These are phyloP conservation scores for Synergus japonicus DNA, from an alignment of 2,888 invertebrate species.

Conservation along the genomic window DNA sequence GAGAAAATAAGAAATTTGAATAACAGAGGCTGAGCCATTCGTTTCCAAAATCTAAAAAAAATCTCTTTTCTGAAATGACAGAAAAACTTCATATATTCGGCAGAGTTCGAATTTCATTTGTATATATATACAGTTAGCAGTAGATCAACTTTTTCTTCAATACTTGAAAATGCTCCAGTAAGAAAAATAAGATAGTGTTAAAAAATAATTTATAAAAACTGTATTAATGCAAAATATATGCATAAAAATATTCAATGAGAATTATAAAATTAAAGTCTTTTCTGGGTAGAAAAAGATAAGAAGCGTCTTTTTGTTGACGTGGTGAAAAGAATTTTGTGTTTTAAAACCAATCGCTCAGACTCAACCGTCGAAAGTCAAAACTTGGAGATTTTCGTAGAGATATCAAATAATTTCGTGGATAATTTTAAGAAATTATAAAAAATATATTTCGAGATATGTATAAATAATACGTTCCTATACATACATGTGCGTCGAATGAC, in stretches of 20 bases:
- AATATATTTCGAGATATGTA: neutral
- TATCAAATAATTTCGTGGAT: neutral
- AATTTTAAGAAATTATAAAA: neutral
- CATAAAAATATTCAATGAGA: neutral
- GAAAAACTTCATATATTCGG: neutral
- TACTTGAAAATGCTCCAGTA: neutral
- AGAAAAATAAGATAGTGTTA: neutral
- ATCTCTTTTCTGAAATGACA: neutral
- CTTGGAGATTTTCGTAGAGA: neutral
- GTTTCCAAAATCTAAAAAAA: too few relatives aligned
- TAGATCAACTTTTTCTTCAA: neutral
- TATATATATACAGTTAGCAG: neutral
- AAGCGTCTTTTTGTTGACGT: neutral
- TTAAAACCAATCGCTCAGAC: neutral
- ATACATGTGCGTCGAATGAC: neutral
- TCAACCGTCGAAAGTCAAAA: neutral
- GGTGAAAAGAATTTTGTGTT: neutral
- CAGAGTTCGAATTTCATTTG: constrained; percentile 1
- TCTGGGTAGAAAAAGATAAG: neutral
- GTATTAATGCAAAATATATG: neutral
- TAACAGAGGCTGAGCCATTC: constrained; percentile 29
- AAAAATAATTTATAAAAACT: neutral
- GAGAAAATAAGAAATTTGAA: constrained; percentile 30
- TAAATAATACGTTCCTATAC: neutral
- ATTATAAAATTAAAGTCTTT: neutral